phyloP scores from a whole-genome alignment of 2,888 invertebrate genomes.

The Augochlorella aurata region DNA sequence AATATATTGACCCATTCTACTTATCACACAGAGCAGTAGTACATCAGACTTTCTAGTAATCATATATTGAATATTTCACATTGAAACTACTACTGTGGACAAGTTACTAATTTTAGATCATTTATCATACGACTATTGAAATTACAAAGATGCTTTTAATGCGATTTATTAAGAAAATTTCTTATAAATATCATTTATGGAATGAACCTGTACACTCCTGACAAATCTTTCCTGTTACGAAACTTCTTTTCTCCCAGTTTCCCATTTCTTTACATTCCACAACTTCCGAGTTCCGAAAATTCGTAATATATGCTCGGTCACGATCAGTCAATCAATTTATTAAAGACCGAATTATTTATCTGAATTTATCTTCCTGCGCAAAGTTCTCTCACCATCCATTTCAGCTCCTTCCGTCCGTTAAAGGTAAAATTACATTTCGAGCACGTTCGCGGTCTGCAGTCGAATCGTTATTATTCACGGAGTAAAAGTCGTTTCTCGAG shows the following conservation, averaged over 20 bases:
- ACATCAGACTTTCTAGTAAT: not conserved
- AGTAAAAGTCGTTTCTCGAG: conserved; percentile 56
- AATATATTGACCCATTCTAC: not conserved
- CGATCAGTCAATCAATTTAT: not conserved
- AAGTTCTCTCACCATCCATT: conserved; percentile 13
- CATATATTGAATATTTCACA: not conserved
- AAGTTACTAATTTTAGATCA: too few relatives aligned
- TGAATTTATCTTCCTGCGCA: not conserved
- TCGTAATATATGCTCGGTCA: not conserved
- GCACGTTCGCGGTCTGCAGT: conserved; percentile 48
- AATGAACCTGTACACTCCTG: too few relatives aligned
- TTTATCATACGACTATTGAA: not conserved
- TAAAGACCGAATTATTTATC: not conserved
- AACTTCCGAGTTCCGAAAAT: too few relatives aligned
- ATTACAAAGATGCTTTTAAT: not conserved
- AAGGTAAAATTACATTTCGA: conserved; percentile 42
- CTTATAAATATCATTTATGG: too few relatives aligned
- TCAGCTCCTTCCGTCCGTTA: not conserved
- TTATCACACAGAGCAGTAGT: not conserved
- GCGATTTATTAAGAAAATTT: not conserved
- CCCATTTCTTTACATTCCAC: too few relatives aligned
- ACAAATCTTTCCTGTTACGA: too few relatives aligned
- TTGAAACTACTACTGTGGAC: too few relatives aligned
- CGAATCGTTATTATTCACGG: conserved; percentile 62
- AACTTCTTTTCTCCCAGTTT: too few relatives aligned